Base-by-base conservation (phyloP, 2,888 invertebrate genomes). In the Tinea semifulvella region DNA sequence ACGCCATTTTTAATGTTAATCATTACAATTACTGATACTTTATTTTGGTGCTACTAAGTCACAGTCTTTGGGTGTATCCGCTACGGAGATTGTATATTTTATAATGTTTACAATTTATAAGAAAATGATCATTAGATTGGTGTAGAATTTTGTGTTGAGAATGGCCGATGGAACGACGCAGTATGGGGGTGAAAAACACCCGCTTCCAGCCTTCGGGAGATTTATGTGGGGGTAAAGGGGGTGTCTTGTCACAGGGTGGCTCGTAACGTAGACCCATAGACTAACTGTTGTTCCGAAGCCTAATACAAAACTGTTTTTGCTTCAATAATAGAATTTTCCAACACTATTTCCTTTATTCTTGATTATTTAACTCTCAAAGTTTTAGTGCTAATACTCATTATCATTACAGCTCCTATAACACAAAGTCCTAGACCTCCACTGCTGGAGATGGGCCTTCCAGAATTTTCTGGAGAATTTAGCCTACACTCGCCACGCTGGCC, bases 141-240 rank as follows among this genome's bases (percentile, higher is more conserved):
- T 13, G 11, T 20, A 14, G 10, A 40, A 7, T 40, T 40, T 14
- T 22, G 22, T 22, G 10, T 40, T 22, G 13, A 20, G 17, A 40
- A 40, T 40, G 40, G 13, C 40, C 40, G 40, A 20, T 40, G 17
- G 40, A 40, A 17, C 19, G 40, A 22, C 40, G 31, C 31, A 36
- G 16, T 40, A 14, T 22, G 40, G 40, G 40, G 40, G 40, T 20
- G 31, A n/a, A n/a, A n/a, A n/a, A n/a, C n/a, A n/a, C n/a, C n/a
- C n/a, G n/a, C n/a, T 10, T 36, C 2, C 36, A 61, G 59, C 60
- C 61, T 60, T 56, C 53, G 51, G 52, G 56, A 62, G 62, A 65
- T 65, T 65, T 65, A 65, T 65, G 60, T 60, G 57, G 63, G 40
- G 40, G 16, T 2, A 22, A 13, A 11, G 19, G 22, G 40, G 40